These are phyloP conservation scores for Cephalotes varians DNA, from an alignment of 2,888 invertebrate genomes.

Conservation along the genomic window DNA sequence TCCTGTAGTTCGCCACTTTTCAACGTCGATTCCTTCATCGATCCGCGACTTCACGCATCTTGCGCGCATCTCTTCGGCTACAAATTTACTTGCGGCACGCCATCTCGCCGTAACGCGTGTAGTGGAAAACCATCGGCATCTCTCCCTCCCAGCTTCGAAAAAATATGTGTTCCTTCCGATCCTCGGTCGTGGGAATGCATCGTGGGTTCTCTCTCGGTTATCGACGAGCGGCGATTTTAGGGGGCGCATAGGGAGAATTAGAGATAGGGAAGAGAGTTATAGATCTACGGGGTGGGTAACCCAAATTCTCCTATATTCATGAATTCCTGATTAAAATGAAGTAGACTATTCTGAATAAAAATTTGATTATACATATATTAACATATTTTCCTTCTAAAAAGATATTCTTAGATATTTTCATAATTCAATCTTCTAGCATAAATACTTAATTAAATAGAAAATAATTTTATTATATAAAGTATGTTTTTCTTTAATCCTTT, in stretches of 20 bases:
- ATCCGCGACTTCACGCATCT: constrained; percentile 43
- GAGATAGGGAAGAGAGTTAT: constrained; percentile 28
- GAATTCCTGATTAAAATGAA: neutral
- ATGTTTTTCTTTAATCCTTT: neutral
- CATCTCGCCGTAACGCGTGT: neutral
- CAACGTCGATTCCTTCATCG: constrained; percentile 41
- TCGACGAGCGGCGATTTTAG: constrained; percentile 60
- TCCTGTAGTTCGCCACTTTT: constrained; percentile 43
- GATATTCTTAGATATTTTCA: neutral
- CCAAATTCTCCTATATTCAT: neutral
- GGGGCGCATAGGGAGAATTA: constrained; percentile 19
- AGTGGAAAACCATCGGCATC: constrained; percentile 1
- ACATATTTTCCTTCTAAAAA: too few relatives aligned
- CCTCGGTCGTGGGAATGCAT: constrained; percentile 50
- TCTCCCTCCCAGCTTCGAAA: constrained; percentile 55
- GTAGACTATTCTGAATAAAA: neutral
- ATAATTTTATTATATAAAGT: neutral
- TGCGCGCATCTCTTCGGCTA: constrained; percentile 39
- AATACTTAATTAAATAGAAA: too few relatives aligned
- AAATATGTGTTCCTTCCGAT: constrained; percentile 59
- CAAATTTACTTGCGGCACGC: constrained; percentile 50
- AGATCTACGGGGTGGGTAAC: neutral
- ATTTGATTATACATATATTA: neutral
- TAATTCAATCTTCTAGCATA: neutral
- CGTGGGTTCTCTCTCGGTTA: constrained; percentile 49